These are phyloP conservation scores for Salticus scenicus DNA, from an alignment of 2,888 invertebrate species.

Conservation along the genomic window DNA sequence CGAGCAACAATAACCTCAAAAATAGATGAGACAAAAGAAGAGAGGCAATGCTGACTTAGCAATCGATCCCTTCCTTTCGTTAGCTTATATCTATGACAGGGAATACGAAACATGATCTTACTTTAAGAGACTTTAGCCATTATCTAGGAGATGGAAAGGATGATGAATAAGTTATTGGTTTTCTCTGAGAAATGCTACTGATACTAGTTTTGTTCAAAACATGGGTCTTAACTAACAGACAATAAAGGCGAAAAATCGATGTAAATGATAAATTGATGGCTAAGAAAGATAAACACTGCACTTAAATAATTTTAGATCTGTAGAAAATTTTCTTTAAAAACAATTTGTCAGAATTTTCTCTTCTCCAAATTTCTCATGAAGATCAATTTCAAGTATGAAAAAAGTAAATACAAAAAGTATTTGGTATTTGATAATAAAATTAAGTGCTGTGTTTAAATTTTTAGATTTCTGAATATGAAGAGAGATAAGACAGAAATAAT, in stretches of 20 bases:
- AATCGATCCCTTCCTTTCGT: neutral
- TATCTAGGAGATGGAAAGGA: neutral
- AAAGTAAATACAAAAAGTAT: no score
- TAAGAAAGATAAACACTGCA: no score
- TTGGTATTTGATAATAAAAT: no score
- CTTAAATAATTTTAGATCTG: no score
- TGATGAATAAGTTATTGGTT: slow-evolving; percentile 9
- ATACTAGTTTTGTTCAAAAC: neutral
- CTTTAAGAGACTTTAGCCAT: neutral
- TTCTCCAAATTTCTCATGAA: no score
- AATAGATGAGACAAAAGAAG: neutral
- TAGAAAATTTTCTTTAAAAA: no score
- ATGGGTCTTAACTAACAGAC: neutral
- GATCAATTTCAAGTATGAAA: no score
- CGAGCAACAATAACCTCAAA: neutral
- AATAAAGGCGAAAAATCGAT: neutral
- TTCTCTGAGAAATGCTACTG: neutral
- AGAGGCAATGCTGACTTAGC: neutral
- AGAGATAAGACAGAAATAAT: no score
- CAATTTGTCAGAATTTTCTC: no score
- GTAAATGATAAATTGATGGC: no score
- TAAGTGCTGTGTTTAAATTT: no score
- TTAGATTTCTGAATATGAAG: no score
- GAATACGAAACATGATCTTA: slow-evolving; percentile 1
- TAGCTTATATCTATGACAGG: neutral